Percentiles rank a stretch among this genome's conserved stretches.
phyloP scores from a whole-genome alignment of 2,797 vertebrate species.

The Lophura swinhoii region DNA sequence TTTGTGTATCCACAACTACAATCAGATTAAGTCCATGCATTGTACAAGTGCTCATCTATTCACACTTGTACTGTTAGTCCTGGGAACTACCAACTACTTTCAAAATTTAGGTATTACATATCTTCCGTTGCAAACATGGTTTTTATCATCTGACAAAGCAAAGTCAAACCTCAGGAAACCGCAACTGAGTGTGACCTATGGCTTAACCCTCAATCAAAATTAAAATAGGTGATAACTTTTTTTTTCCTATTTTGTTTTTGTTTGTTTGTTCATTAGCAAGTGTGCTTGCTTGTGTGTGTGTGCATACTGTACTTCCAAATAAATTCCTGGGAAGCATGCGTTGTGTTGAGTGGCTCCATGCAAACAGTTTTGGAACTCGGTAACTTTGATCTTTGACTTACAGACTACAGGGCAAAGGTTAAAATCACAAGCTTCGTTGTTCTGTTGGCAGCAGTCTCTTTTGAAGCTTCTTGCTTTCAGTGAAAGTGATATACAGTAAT shows the following conservation, averaged over 20 bases:
- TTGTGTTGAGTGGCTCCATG: constrained; percentile 27
- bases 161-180: constrained; percentile 64
- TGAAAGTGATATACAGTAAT: constrained; percentile 52
- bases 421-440: constrained; percentile 59
- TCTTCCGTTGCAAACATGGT: constrained; percentile 64
- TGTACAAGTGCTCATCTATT: constrained; percentile 19
- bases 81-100: constrained; percentile 40
- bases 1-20: constrained; percentile 23
- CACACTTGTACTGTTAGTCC: constrained; percentile 65
- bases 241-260: not conserved
- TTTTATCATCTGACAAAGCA: constrained; percentile 69
- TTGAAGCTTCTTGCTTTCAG: constrained; percentile 62
- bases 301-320: constrained; percentile 72
- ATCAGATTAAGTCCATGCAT: constrained; percentile 32
- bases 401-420: constrained; percentile 63
- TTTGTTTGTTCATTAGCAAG: constrained; percentile 15
- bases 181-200: constrained; percentile 71
- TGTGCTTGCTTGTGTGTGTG: not conserved
- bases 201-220: constrained; percentile 59
- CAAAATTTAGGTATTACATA: constrained; percentile 68
- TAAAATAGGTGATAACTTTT: constrained; percentile 66
- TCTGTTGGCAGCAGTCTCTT: constrained; percentile 58
- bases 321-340: constrained; percentile 65
- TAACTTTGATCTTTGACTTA: constrained; percentile 75
- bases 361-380: constrained; percentile 61